Evolutionary conservation across 2,113 vertebrate species (phyloP).

Genomic region (Urocynchramus pylzowi): DNA sequence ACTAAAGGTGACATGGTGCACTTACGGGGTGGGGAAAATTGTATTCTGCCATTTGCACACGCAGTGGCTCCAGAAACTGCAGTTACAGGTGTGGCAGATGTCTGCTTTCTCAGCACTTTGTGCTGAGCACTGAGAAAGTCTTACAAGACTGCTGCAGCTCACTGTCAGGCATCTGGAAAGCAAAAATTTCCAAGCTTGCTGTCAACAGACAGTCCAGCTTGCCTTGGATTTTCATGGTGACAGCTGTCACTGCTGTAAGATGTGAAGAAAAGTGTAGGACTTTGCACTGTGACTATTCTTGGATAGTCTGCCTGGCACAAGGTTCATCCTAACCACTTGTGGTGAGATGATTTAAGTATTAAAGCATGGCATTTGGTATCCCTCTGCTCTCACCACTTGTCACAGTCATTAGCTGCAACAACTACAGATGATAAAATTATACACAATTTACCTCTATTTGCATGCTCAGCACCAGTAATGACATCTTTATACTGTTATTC

Average conservation of each 20-base stretch:
- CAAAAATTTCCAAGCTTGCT: not conserved
- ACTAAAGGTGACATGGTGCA: not conserved
- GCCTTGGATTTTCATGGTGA: not conserved
- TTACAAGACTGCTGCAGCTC: not conserved
- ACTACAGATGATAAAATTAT: not conserved
- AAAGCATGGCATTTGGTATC: not conserved
- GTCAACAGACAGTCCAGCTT: not conserved
- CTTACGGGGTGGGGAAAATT: not conserved
- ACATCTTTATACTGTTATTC: not conserved
- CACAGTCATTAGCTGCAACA: not conserved
- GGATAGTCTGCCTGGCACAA: not conserved
- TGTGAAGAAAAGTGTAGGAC: not conserved
- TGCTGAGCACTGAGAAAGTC: not conserved
- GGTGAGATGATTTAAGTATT: not conserved
- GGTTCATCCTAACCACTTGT: not conserved
- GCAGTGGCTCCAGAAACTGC: not conserved
- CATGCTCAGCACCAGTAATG: not conserved
- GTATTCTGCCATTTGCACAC: not conserved
- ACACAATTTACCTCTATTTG: not conserved
- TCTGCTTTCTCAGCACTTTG: not conserved
- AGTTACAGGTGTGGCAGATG: not conserved
- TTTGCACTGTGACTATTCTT: accelerated
- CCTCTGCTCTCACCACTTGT: not conserved
- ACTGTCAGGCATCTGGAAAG: not conserved
- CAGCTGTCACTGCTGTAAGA: not conserved